Evolutionary conservation across 2,113 vertebrate genomes (phyloP), one percentile per base, ranked within the genome.

Genomic region (Mohoua ochrocephala): DNA sequence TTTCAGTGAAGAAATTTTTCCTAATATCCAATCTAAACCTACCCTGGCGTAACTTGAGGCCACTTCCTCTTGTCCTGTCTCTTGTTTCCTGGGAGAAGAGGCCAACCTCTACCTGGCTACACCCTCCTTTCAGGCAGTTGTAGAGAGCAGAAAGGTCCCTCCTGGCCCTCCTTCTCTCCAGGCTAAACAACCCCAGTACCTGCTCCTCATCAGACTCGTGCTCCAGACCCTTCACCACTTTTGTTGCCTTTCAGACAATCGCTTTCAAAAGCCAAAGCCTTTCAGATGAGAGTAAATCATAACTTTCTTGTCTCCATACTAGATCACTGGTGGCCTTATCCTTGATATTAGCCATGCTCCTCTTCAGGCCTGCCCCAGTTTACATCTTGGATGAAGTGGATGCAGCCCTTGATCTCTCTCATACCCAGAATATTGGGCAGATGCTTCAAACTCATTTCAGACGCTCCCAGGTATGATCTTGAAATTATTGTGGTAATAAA

Each of bases 341-440:
- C 54, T 98, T 99, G 90, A 99, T 99, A 96, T 61, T 99, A 78
- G 98, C 99, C 94, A 99, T 99, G 98, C 98, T 99, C 52, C 98
- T 99, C 64, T 99, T 99, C 97, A 99, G 98, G 96, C 99, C 99
- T n/a, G 99, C 99, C 67, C 99, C 99, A 30, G 99, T 99, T 97
- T 99, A 99, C 93, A 99, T 99, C 97, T 92, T 99, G 68, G 99
- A 99, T 67, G 99, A 99, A 96, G 99, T 99, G 63, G 99, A 99
- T 37, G 99, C 99, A 11, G 99, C 99, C 13, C 98, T 99, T 87
- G 99, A 99, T 96, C 99, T 99, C 33, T 99, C 99, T 11, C 99
- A 99, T 79, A 99, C 99, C 3, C 99, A 99, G 95, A 99, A 99
- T 92, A 99, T 99, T 30, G 99, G 99, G 14, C 99, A 99, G 93